phyloP scores from a whole-genome alignment of 2,797 vertebrate species.

The Anguilla megastoma region DNA sequence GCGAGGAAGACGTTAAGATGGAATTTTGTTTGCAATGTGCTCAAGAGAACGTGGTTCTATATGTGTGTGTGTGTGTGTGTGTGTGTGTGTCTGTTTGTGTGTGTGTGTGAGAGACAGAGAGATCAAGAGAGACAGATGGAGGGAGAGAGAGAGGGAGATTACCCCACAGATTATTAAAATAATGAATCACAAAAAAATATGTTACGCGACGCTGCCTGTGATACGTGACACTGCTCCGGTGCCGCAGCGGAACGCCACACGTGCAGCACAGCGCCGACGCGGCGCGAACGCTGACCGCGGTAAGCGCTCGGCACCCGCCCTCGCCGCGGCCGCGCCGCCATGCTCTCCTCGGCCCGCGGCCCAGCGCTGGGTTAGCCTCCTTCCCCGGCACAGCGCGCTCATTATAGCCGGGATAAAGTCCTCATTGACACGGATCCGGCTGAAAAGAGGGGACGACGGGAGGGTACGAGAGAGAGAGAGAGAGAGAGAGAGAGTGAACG shows the following conservation, averaged over 20 bases:
- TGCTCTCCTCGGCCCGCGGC: neutral
- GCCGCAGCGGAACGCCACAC: neutral
- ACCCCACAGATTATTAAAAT: neutral
- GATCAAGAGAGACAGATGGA: neutral
- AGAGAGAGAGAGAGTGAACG: too few species aligned
- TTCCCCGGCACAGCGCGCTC: neutral
- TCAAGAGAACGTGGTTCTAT: neutral
- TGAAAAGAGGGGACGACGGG: neutral
- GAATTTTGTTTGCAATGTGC: neutral
- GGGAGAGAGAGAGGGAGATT: neutral
- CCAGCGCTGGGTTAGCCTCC: neutral
- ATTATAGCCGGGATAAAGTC: slow-evolving; percentile 16
- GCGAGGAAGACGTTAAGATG: neutral
- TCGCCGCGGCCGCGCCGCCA: neutral
- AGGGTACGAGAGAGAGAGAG: neutral
- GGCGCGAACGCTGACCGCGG: neutral
- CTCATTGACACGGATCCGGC: slow-evolving; percentile 32
- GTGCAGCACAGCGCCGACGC: neutral
- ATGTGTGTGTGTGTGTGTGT: neutral
- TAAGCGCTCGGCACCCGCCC: neutral
- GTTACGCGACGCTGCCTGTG: neutral
- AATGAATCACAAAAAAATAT: neutral
- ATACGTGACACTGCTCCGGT: neutral
- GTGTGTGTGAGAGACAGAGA: neutral
- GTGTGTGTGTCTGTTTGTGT: neutral